Base-by-base conservation (phyloP, 1,140 invertebrate genomes). In the Drosophila chauvacae region DNA sequence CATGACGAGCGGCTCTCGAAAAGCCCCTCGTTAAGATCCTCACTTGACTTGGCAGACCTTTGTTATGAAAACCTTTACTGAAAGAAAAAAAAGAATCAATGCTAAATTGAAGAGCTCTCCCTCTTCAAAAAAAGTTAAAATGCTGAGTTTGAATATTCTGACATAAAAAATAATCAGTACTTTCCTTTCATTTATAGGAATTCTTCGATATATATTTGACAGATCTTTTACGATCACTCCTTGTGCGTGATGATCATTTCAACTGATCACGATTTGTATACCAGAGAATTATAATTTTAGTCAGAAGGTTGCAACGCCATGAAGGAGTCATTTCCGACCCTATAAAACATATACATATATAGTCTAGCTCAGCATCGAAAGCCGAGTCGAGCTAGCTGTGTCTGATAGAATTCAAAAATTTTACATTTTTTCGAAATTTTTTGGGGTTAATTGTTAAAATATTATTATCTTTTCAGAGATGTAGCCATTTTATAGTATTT, bases 21-120 rank as follows among this genome's bases (percentile, higher is more conserved):
- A 23, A 55, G 20, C 33, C 51, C 33, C 51, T 37, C 18, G 18
- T 37, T 37, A 37, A 23, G 35, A 56, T 56, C 14, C 20, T 56
- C 53, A 55, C 51, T 55, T 55, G 51, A 37, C 33, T 55, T 55
- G 51, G 33, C 51, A 39, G 53, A 37, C 53, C 35, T 56, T 56
- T 56, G 53, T 56, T 56, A n/a, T 56, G 20, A 39, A 56, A 26
- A n/a, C 53, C 53, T 26, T 35, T 56, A 23, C 7, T 37, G 5
- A 35, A 53, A 23, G 23, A 13, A 51, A 20, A 55, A 37, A 55
- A 14, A 33, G 51, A 18, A 55, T 55, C 33, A 55, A 23, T 37
- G 51, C 51, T 23, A 23, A 23, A 53, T 16, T 53, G 18, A 35
- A 55, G 51, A 55, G 33, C 7, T 20, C 51, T 55, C 6, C 5